Conservation (phyloP, 1,140 invertebrate genomes). For the Orius insidiosus region DNA sequence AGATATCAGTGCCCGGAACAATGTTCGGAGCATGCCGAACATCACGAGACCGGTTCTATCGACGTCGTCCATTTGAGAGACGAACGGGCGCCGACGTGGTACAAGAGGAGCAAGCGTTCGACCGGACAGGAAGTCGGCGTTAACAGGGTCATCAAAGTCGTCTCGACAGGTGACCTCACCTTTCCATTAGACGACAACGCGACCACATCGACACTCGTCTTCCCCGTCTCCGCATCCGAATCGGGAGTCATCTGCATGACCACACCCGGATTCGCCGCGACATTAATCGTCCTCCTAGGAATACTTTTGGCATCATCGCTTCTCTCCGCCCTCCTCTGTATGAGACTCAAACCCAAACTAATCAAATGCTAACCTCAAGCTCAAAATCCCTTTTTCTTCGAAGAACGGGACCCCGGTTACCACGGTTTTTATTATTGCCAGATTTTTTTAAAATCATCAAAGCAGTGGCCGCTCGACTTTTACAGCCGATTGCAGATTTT, state of each 20-base stretch:
- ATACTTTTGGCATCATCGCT: constrained; percentile 67
- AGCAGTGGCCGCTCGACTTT: too few relatives aligned
- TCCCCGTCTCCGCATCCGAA: constrained; percentile 50
- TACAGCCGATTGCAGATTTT: too few relatives aligned
- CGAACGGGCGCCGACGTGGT: constrained; percentile 31
- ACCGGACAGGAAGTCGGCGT: constrained; percentile 77
- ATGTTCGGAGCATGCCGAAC: constrained; percentile 49
- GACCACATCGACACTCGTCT: constrained; percentile 47
- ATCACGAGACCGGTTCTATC: constrained; percentile 28
- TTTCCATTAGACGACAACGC: constrained; percentile 64
- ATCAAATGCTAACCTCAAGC: constrained; percentile 23
- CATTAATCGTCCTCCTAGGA: constrained; percentile 57
- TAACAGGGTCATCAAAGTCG: constrained; percentile 75
- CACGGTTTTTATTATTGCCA: too few relatives aligned
- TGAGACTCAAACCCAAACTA: constrained; percentile 39
- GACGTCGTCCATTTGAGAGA: constrained; percentile 37
- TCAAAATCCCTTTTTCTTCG: too few relatives aligned
- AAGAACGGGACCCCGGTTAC: too few relatives aligned
- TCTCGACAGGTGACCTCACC: constrained; percentile 82
- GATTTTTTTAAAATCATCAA: too few relatives aligned
- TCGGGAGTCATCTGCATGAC: constrained; percentile 74
- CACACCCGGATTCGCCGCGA: constrained; percentile 71
- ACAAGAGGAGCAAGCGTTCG: constrained; percentile 35
- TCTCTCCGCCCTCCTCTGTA: constrained; percentile 65
- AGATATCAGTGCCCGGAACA: constrained; percentile 77